Evolutionary conservation across 2,888 invertebrate species (phyloP), one percentile per base, ranked within the genome.

Genomic region (Entomobrya proxima): DNA sequence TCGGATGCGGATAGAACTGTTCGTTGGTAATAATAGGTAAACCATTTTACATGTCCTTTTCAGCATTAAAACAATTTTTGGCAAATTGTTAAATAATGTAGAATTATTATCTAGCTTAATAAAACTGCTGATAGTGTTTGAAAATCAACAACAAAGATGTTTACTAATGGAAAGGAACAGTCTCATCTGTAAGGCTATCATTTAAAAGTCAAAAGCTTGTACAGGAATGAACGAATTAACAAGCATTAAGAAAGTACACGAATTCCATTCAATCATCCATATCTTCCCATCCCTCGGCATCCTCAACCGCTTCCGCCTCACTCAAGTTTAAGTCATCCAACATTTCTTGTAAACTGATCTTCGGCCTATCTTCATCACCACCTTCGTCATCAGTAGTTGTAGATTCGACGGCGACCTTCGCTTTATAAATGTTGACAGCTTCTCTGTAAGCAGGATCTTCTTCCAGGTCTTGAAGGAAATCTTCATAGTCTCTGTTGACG

Each of bases 381-480:
- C 93, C 93, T 0, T 95, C 94, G 91, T 95, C 95, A 24, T 94
- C 92, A 4, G 91, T 90, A 92, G 92, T 86, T 91, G 92, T 87
- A 91, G 91, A 91, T 92, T 94, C 76, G 91, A 92, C 1, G 91
- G 91, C 91, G 9, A 86, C 44, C 18, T 61, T 82, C 27, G 75
- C 37, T 90, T 95, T 95, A 92, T 97, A 99, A 88, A 99, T 98
- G 92, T 98, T 98, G 74, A 99, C 94, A 91, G 98, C 96, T 91
- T 97, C 96, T 81, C 99, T 94, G 91, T 97, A 94, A 15, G 95
- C 94, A 3, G 95, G 95, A 92, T 99, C 98, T 92, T 99, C 99
- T 92, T 99, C 99, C 88, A 99, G 93, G 91, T 99, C 99, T 90
- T 99, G 98, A 92, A 99, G 93, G 93, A 99, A 99, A 90, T 98